Evolutionary conservation across 2,888 invertebrate genomes (phyloP).

Genomic region (Orchestes rusci): DNA sequence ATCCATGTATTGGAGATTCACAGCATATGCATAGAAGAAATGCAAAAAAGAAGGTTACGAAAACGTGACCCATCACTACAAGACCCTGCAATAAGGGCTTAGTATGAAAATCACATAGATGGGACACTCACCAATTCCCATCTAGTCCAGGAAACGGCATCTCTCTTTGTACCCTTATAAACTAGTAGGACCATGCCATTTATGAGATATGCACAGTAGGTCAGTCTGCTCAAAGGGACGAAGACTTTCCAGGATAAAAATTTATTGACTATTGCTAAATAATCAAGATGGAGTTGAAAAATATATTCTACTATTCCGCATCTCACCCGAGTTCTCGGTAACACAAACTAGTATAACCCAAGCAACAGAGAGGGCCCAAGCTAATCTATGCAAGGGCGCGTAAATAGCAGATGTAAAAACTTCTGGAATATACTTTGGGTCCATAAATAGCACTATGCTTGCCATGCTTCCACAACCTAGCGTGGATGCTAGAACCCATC

Average conservation of each 20-base stretch:
- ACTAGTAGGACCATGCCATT: conserved; percentile 65
- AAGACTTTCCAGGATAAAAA: conserved; percentile 56
- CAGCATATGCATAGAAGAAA: conserved; percentile 58
- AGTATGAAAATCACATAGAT: too few relatives aligned
- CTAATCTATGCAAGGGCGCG: conserved; percentile 57
- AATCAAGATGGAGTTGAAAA: background rate
- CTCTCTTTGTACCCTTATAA: conserved; percentile 53
- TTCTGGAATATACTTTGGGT: conserved; percentile 47
- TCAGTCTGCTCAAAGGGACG: conserved; percentile 59
- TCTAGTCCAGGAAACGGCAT: conserved; percentile 54
- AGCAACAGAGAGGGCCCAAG: conserved; percentile 61
- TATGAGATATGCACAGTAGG: conserved; percentile 65
- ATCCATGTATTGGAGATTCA: conserved; percentile 64
- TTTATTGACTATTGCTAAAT: too few relatives aligned
- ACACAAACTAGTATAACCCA: conserved; percentile 61
- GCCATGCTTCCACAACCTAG: conserved; percentile 53
- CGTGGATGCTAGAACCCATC: conserved; percentile 36
- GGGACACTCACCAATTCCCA: conserved; percentile 57
- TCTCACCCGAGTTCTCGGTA: conserved; percentile 58
- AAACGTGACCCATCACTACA: conserved; percentile 51
- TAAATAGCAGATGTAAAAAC: conserved; percentile 58
- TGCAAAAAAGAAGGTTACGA: conserved; percentile 56
- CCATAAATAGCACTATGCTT: conserved; percentile 57
- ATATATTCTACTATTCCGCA: conserved; percentile 1
- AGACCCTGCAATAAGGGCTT: conserved; percentile 45